phyloP scores from a whole-genome alignment of 2,888 invertebrate species.

The Megamerina dolium region DNA sequence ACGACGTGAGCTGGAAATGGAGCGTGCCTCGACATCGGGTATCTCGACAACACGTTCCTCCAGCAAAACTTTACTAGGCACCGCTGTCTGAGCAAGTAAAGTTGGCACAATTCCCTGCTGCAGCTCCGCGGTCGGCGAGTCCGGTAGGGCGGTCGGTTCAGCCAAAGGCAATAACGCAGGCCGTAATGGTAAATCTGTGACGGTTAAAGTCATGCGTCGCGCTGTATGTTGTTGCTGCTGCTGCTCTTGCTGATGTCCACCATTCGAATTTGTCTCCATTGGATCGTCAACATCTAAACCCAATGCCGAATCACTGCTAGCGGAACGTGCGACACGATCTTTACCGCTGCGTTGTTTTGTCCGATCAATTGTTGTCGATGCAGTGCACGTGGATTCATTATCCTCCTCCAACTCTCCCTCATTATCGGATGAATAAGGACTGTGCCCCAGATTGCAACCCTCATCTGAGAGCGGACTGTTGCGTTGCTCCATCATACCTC shows the following conservation, averaged over 20 bases:
- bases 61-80: constrained; percentile 52
- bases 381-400: constrained; percentile 19
- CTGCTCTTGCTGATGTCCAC: constrained; percentile 11
- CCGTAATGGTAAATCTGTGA: constrained; percentile 46
- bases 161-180: constrained; percentile 46
- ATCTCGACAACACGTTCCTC: constrained; percentile 55
- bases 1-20: constrained; percentile 45
- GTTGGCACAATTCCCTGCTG: constrained; percentile 16
- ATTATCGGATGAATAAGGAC: constrained; percentile 44
- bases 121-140: constrained; percentile 31
- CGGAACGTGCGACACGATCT: constrained; percentile 43
- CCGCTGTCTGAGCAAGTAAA: constrained; percentile 23
- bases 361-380: constrained; percentile 16
- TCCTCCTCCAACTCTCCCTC: constrained; percentile 25
- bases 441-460: constrained; percentile 42
- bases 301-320: constrained; percentile 47
- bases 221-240: constrained; percentile 26
- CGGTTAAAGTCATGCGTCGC: constrained; percentile 47
- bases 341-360: constrained; percentile 30
- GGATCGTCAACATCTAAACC: constrained; percentile 45
- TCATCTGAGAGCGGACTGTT: constrained; percentile 42
- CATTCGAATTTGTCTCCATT: constrained; percentile 7
- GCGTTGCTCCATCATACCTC: constrained; percentile 25
- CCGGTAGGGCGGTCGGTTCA: constrained; percentile 45
- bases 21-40: constrained; percentile 47